Percentiles rank a stretch among this genome's conserved stretches.
phyloP scores from a whole-genome alignment of 1,140 invertebrate genomes.

The Zeugodacus cucurbitae region DNA sequence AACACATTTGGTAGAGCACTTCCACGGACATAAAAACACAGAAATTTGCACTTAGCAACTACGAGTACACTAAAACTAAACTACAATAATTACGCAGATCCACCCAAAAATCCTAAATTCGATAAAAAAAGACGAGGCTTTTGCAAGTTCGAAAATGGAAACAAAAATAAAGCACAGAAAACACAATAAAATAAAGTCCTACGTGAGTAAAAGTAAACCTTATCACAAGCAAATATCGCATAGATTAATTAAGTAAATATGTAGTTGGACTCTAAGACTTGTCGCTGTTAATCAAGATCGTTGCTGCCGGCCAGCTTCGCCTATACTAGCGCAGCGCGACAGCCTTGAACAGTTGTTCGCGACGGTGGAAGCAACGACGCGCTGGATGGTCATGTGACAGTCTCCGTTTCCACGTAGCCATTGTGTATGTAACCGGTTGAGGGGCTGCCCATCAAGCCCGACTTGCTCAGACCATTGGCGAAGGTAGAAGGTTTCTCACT shows the following conservation, averaged over 20 bases:
- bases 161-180: not conserved
- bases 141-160: not conserved
- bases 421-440: slow-evolving; percentile 57
- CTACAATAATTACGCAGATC: not conserved
- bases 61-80: not conserved
- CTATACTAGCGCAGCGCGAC: not conserved
- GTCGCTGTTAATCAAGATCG: not conserved
- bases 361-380: not conserved
- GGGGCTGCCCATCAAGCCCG: slow-evolving; percentile 52
- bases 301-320: not conserved
- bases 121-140: not conserved
- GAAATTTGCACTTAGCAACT: not conserved
- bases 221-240: not conserved
- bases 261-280: not conserved
- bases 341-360: not conserved
- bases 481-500: slow-evolving; percentile 43
- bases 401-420: slow-evolving; percentile 57
- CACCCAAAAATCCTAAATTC: not conserved
- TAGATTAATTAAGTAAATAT: slow-evolving; percentile 5
- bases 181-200: not conserved
- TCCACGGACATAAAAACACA: not conserved
- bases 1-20: not conserved
- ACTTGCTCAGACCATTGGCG: slow-evolving; percentile 34
- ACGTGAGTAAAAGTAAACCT: not conserved
- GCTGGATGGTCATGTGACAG: slow-evolving; percentile 39